Conservation (phyloP, 1,140 invertebrate genomes). For the Oryctes rhinoceros region DNA sequence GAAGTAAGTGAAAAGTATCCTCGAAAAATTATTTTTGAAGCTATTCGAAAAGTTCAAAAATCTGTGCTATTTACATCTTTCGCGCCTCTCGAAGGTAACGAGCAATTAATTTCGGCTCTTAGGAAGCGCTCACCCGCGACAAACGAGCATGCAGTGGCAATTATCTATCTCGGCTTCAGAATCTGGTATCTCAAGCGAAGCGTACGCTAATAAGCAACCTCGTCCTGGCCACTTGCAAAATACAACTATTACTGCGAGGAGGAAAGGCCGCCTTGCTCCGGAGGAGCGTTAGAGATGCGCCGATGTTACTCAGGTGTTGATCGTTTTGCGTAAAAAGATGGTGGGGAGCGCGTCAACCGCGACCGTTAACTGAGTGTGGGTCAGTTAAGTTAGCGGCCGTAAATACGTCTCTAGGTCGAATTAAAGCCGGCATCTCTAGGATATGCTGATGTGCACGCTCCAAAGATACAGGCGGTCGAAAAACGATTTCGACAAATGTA, state of each 20-base stretch:
- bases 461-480: neutral
- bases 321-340: constrained; percentile 22
- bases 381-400: constrained; percentile 33
- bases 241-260: neutral
- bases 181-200: constrained; percentile 23
- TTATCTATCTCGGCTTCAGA: neutral
- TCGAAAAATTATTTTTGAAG: too few relatives aligned
- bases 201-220: constrained; percentile 2
- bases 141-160: constrained; percentile 27
- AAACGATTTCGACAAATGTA: neutral
- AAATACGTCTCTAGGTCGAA: constrained; percentile 33
- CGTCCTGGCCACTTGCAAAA: neutral
- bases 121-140: constrained; percentile 12
- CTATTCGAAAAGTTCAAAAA: too few relatives aligned
- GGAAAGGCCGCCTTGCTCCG: neutral
- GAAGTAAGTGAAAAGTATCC: too few relatives aligned
- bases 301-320: neutral
- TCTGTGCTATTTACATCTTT: neutral
- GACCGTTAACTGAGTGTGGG: constrained; percentile 39
- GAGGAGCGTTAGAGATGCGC: neutral
- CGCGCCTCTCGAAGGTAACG: neutral
- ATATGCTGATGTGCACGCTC: neutral
- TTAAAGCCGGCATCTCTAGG: neutral
- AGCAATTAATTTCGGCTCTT: constrained; percentile 6
- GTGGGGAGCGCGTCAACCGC: neutral